Evolutionary conservation across 2,797 vertebrate genomes (phyloP), one percentile per base, ranked within the genome.

Genomic region (Botia kubotai): DNA sequence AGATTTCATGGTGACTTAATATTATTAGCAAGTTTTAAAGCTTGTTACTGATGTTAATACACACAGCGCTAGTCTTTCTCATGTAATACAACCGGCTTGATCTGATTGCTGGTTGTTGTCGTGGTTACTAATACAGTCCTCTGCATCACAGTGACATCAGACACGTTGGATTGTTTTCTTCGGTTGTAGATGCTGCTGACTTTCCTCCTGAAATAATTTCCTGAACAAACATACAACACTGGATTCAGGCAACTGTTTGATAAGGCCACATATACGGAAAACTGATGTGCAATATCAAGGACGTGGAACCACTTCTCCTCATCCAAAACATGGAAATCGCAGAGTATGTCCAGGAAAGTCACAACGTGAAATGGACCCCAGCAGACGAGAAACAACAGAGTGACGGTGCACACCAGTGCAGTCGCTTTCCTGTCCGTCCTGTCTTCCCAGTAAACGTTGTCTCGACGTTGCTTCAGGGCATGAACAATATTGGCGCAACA

Each of bases 241-340:
- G 97, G 97, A 87, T 99, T 99, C 46, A 99, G 88, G 80, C 93
- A 93, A 86, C 97, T 97, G 92, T 98, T 99, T 83, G 96, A 93
- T 52, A 94, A 97, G 3, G 92, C 94, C 17, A 95, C 75, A 63
- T 95, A 98, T 0, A 70, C 84, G 4, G 94, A 90, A 67, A 98
- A 67, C 83, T 98, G 95, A 0, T 86, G 81, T 81, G 94, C 80
- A 6, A 96, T 3, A 0, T 94, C 89, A 0, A 96, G 81, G 1
- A 85, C 6, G 0, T 89, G 57, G 48, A 5, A 55, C 79, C 88
- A 88, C 62, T 60, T 1, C 48, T 79, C 87, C 11, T 77, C 67
- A 0, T 90, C 66, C 66, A 95, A 26, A 0, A 92, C 14, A 0
- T 8, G 0, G 0, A 93, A 14, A 2, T 86, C 87, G 23, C 72